Evolutionary conservation across 1,140 invertebrate species (phyloP).

Genomic region (Drosophila grimshawi): DNA sequence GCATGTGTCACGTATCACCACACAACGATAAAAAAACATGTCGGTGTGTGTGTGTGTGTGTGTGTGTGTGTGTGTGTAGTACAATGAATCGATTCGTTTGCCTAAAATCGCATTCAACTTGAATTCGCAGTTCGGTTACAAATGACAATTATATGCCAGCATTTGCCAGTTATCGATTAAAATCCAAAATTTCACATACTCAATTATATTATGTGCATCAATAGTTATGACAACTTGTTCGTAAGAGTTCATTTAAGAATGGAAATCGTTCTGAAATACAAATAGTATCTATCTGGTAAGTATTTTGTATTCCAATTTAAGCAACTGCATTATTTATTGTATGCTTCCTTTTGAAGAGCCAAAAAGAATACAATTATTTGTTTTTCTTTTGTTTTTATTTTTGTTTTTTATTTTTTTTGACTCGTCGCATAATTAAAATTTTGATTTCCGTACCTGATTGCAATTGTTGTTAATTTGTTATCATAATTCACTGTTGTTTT

Average conservation of each 20-base stretch:
- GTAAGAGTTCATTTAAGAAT: too few species aligned
- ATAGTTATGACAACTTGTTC: too few species aligned
- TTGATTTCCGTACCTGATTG: slow-evolving; percentile 81
- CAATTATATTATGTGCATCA: too few species aligned
- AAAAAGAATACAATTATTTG: slow-evolving; percentile 35
- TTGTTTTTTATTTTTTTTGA: slow-evolving; percentile 23
- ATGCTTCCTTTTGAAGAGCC: slow-evolving; percentile 10
- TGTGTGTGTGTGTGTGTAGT: background rate
- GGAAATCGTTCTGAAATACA: too few species aligned
- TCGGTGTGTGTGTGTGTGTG: slow-evolving; percentile 35
- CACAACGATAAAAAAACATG: slow-evolving; percentile 39
- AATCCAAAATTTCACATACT: too few species aligned
- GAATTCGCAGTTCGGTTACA: slow-evolving; percentile 11
- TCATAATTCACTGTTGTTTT: slow-evolving; percentile 65
- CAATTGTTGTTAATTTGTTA: slow-evolving; percentile 54
- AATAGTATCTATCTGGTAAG: too few species aligned
- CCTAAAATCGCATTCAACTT: slow-evolving; percentile 30
- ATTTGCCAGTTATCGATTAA: background rate
- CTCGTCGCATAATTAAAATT: slow-evolving; percentile 67
- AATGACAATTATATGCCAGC: background rate
- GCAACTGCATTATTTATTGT: slow-evolving; percentile 32
- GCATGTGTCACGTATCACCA: slow-evolving; percentile 44
- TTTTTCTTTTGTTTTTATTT: slow-evolving; percentile 5
- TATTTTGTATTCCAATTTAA: slow-evolving; percentile 3
- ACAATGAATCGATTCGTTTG: slow-evolving; percentile 30